Conservation (phyloP, 1,140 invertebrate genomes). For the Drosophila fuyamai region DNA sequence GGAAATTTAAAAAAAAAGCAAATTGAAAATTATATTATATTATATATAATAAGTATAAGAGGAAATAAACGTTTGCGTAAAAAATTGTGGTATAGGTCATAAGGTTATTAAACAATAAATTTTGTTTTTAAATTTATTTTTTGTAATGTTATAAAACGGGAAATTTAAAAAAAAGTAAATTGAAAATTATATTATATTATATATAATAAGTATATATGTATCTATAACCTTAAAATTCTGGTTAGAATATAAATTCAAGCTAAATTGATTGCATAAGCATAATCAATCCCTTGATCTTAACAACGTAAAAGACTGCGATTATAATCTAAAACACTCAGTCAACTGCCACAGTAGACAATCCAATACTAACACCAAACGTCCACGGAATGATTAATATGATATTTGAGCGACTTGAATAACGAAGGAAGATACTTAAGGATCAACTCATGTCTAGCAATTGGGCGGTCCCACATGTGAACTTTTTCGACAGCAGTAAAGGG, state of each 20-base stretch:
- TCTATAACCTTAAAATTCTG: too few species aligned
- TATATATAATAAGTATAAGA: too few species aligned
- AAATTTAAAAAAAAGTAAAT: too few species aligned
- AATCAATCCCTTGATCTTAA: slow-evolving; percentile 36
- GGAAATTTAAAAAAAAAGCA: too few species aligned
- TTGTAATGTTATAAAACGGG: too few species aligned
- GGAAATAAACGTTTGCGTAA: too few species aligned
- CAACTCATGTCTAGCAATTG: slow-evolving; percentile 37
- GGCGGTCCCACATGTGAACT: slow-evolving; percentile 69
- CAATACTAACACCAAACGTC: slow-evolving; percentile 4
- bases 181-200: too few species aligned
- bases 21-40: too few species aligned
- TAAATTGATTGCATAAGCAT: background rate
- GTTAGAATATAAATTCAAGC: background rate
- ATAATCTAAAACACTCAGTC: slow-evolving; percentile 54
- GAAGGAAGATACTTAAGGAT: slow-evolving; percentile 54
- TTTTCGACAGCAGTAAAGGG: slow-evolving; percentile 50
- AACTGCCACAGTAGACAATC: slow-evolving; percentile 45
- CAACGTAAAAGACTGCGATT: slow-evolving; percentile 14
- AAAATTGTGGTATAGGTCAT: too few species aligned
- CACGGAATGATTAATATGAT: slow-evolving; percentile 75
- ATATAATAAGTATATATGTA: too few species aligned
- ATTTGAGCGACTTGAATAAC: slow-evolving; percentile 59
- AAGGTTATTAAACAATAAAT: too few species aligned
- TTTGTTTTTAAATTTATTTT: too few species aligned